These are phyloP conservation scores for Drosophila truncata DNA, from an alignment of 1,140 invertebrate species.

Conservation along the genomic window DNA sequence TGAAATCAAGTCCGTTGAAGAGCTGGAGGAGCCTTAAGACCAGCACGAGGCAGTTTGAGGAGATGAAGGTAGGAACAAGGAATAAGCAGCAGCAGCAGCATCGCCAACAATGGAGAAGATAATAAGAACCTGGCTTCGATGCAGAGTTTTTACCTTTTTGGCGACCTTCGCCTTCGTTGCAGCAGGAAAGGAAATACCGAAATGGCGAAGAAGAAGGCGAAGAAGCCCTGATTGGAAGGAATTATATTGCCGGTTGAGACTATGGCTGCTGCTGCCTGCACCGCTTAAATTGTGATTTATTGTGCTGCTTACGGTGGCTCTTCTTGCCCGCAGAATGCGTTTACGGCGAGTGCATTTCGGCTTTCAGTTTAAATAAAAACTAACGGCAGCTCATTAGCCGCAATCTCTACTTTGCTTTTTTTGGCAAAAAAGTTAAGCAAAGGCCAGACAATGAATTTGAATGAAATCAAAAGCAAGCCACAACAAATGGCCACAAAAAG, in stretches of 20 bases:
- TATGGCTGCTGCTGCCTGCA: constrained; percentile 20
- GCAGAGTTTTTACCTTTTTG: constrained; percentile 62
- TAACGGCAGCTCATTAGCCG: constrained; percentile 76
- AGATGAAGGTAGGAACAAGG: constrained; percentile 17
- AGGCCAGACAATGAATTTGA: constrained; percentile 45
- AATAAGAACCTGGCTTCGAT: constrained; percentile 55
- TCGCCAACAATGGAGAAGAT: constrained; percentile 69
- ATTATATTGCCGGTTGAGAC: constrained; percentile 65
- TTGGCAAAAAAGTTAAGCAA: constrained; percentile 39
- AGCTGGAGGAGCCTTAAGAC: neutral
- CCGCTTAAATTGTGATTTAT: constrained; percentile 79
- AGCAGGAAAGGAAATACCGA: constrained; percentile 11
- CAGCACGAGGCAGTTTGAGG: neutral
- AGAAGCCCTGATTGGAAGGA: constrained; percentile 72
- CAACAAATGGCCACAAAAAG: constrained; percentile 26
- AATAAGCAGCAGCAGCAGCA: constrained; percentile 3
- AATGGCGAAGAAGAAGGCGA: constrained; percentile 13
- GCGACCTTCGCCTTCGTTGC: constrained; percentile 59
- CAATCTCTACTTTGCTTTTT: constrained; percentile 30
- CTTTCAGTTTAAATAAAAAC: constrained; percentile 53
- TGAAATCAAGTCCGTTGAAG: constrained; percentile 16
- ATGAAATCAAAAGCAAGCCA: constrained; percentile 64
- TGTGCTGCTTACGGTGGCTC: constrained; percentile 49
- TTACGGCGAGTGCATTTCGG: constrained; percentile 38
- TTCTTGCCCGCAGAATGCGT: constrained; percentile 42